phyloP scores from a whole-genome alignment of 1,140 invertebrate species.

The Oedothorax gibbosus region DNA sequence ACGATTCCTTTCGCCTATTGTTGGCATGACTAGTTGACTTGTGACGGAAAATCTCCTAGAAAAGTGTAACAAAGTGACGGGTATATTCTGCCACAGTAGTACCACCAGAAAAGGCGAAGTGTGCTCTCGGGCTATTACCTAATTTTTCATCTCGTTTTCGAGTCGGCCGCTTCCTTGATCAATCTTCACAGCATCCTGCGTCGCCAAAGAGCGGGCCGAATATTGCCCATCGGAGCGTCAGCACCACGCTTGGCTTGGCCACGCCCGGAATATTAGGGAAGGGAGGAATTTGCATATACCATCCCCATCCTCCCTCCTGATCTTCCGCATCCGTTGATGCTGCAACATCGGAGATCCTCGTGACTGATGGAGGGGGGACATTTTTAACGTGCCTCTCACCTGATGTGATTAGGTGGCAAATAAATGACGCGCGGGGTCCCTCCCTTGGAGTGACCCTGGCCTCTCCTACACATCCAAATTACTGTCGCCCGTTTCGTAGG shows the following conservation, averaged over 20 bases:
- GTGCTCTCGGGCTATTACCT: conserved; percentile 55
- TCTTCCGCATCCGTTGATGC: conserved; percentile 52
- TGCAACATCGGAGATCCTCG: not conserved
- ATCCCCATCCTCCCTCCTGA: conserved; percentile 30
- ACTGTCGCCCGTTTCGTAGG: too few species aligned
- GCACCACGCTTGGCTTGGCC: conserved; percentile 33
- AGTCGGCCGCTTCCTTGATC: conserved; percentile 54
- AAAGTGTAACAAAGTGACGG: conserved; percentile 1
- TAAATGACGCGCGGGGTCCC: conserved; percentile 49
- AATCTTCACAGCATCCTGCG: conserved; percentile 59
- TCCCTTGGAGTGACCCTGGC: conserved; percentile 1
- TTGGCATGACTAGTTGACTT: conserved; percentile 9
- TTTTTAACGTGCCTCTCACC: conserved; percentile 58
- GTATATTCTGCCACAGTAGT: not conserved
- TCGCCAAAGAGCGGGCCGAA: conserved; percentile 19
- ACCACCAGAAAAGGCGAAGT: not conserved
- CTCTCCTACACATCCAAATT: too few species aligned
- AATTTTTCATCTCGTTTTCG: conserved; percentile 60
- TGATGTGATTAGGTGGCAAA: conserved; percentile 59
- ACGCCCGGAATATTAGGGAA: conserved; percentile 32
- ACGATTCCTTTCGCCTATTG: too few species aligned
- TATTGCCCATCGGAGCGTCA: conserved; percentile 43
- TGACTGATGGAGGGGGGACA: conserved; percentile 46
- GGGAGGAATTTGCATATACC: conserved; percentile 57
- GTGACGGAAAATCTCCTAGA: not conserved